phyloP scores from a whole-genome alignment of 2,888 invertebrate genomes.

The Tetanocera ferruginea region DNA sequence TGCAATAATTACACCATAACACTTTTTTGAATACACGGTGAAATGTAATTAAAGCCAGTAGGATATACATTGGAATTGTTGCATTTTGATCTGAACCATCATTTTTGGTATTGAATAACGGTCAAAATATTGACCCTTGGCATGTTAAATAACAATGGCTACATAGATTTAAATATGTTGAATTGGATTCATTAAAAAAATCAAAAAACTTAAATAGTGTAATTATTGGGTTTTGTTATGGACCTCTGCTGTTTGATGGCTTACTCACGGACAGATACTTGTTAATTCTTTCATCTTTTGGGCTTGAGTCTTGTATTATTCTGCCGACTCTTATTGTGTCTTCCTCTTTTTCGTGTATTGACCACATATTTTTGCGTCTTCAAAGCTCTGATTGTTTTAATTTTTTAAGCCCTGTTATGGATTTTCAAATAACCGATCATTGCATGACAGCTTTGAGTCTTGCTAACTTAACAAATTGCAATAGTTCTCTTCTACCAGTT shows the following conservation, averaged over 20 bases:
- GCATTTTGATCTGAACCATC: too few species aligned
- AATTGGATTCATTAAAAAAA: too few species aligned
- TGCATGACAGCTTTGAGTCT: not conserved
- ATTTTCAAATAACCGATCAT: not conserved
- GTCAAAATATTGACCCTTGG: too few species aligned
- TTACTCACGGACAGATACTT: not conserved
- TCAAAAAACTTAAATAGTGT: too few species aligned
- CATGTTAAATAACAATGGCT: too few species aligned
- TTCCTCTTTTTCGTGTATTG: not conserved
- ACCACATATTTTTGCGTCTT: slow-evolving; percentile 7
- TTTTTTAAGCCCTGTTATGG: not conserved
- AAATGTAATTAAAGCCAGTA: too few species aligned
- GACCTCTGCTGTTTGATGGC: not conserved
- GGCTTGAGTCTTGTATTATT: slow-evolving; percentile 13
- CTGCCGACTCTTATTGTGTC: not conserved
- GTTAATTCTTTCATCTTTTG: not conserved
- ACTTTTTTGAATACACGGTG: too few species aligned
- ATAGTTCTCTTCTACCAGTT: not conserved
- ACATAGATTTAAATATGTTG: too few species aligned
- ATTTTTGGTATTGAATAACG: too few species aligned
- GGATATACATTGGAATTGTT: too few species aligned
- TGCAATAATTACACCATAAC: too few species aligned
- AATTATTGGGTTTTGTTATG: too few species aligned
- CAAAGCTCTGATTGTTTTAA: not conserved
- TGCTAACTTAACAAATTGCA: not conserved